These are phyloP conservation scores for Dexiosoma caninum DNA, from an alignment of 2,888 invertebrate species.

Conservation along the genomic window DNA sequence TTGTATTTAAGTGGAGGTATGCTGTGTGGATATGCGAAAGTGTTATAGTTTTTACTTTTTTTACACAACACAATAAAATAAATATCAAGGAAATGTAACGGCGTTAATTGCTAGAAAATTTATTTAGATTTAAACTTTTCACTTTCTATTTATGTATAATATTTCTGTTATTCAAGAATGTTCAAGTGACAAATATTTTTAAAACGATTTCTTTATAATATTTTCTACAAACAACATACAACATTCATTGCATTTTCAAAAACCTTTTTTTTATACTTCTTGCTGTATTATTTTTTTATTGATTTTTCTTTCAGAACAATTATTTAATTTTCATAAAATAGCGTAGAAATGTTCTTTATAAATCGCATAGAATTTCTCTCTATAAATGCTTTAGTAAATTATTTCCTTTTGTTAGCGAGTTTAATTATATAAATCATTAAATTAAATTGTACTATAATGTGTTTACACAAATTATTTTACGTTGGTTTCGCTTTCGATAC, in stretches of 20 bases:
- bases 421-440: not conserved
- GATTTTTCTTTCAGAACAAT: no score
- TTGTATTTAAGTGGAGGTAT: not conserved
- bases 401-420: not conserved
- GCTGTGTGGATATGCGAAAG: not conserved
- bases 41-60: not conserved
- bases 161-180: not conserved
- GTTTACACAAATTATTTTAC: no score
- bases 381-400: not conserved
- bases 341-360: no score
- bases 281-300: no score
- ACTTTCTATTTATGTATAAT: not conserved
- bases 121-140: slow-evolving; percentile 9
- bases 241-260: no score
- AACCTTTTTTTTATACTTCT: no score
- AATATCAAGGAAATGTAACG: slow-evolving; percentile 38
- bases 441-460: slow-evolving; percentile 7
- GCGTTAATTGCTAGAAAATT: slow-evolving; percentile 56
- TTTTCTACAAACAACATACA: no score
- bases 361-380: no score
- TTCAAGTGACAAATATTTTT: not conserved
- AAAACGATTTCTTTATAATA: not conserved
- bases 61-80: not conserved
- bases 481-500: not conserved
- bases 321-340: no score